phyloP scores from a whole-genome alignment of 2,797 vertebrate genomes.

The Aphelocoma californica region DNA sequence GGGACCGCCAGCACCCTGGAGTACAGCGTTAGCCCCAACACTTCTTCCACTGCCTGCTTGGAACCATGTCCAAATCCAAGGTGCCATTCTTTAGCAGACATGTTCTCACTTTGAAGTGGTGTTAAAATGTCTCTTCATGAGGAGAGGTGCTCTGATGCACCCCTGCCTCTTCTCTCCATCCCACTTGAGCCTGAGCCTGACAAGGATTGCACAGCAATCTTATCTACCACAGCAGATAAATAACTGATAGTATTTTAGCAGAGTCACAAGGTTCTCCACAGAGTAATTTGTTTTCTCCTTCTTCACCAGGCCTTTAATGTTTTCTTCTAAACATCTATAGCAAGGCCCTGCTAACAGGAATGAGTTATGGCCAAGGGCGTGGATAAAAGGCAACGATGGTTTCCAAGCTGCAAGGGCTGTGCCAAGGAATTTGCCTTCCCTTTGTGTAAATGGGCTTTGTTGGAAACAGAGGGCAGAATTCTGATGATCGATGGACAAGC shows the following conservation, averaged over 20 bases:
- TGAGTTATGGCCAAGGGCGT: constrained; percentile 49
- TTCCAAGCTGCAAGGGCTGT: neutral
- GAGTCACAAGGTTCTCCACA: constrained; percentile 61
- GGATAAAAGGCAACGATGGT: neutral
- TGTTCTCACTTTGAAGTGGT: constrained; percentile 50
- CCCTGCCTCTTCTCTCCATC: constrained; percentile 41
- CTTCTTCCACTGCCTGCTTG: neutral
- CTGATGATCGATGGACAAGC: neutral
- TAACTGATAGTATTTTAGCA: constrained; percentile 65
- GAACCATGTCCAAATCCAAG: constrained; percentile 45
- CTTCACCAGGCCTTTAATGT: constrained; percentile 61
- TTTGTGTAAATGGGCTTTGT: neutral
- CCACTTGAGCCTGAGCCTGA: constrained; percentile 23
- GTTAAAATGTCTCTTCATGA: constrained; percentile 63
- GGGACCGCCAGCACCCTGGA: constrained; percentile 34
- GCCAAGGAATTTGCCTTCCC: neutral
- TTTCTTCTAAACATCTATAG: constrained; percentile 66
- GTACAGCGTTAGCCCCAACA: constrained; percentile 3
- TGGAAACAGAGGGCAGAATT: neutral
- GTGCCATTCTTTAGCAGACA: constrained; percentile 47
- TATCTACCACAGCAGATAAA: constrained; percentile 67
- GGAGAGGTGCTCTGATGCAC: constrained; percentile 45
- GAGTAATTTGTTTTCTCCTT: constrained; percentile 72
- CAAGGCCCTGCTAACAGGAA: constrained; percentile 57
- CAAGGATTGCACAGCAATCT: constrained; percentile 5